Evolutionary conservation across 2,113 vertebrate species (phyloP), one percentile per base, ranked within the genome.

Genomic region (Chaetodon trifascialis): DNA sequence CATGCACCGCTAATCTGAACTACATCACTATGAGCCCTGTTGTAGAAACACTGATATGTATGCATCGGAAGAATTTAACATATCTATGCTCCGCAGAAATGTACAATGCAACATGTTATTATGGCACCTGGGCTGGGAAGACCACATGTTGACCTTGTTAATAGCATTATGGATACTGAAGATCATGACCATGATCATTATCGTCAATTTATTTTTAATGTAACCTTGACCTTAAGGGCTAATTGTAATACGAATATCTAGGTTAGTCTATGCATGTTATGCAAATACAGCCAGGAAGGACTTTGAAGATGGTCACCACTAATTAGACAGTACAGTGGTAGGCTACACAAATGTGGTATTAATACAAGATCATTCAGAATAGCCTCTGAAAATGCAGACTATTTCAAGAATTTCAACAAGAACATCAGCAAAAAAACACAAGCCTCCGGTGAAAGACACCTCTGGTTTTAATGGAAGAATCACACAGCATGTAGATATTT

Each of bases 401-500:
- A 16, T 44, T 72, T 14, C 9, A 30, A 23, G 19, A 12, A 51
- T 30, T 65, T 52, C 11, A 44, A 14, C 56, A 49, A n/a, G 42
- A 60, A 21, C 4, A 52, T n/a, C 11, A 19, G 19, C 25, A 12
- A 8, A 38, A n/a, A 62, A 36, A 62, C 54, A 25, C 23, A 49
- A 44, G 42, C 42, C 52, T 77, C 49, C 12, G 6, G 11, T 44
- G 16, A 21, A 11, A 66, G 11, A 64, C 51, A 23, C 15, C 44
- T 68, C 42, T 52, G 30, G 54, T 21, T 52, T 78, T 42, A 63
- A 40, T 63, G 46, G 46, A 16, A 7, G 7, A 21, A 21, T 65
- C 34, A 58, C 49, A 42, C 65, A 62, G 21, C 25, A 47, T 56
- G 38, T 25, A 17, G 34, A 58, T 46, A 75, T 72, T 47, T 76